Conservation (phyloP, 53 echinoderm and acorn worm species). For the Hippasteria phrygiana region DNA sequence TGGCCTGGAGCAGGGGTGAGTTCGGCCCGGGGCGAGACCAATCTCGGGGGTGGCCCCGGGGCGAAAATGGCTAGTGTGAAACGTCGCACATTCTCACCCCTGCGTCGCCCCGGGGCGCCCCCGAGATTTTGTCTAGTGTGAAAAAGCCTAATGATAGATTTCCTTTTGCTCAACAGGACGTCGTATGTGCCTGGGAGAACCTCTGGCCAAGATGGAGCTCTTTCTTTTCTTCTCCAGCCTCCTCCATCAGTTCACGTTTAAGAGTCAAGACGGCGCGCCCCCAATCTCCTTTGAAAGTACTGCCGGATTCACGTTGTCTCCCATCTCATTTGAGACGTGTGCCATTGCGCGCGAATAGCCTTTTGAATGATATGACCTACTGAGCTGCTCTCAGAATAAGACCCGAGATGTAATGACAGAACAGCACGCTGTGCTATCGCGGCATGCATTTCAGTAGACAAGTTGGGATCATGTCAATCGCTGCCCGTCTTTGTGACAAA, state of each 20-base stretch:
- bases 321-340: background rate
- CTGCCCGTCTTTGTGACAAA: too few species aligned
- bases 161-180: background rate
- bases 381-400: background rate
- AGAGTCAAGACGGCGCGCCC: background rate
- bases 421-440: too few species aligned
- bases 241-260: background rate
- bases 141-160: background rate
- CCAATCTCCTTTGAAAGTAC: background rate
- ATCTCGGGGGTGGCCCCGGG: too few species aligned
- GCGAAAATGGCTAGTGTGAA: too few species aligned
- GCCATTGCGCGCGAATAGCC: background rate
- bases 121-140: too few species aligned
- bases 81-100: too few species aligned
- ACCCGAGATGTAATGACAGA: background rate
- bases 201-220: background rate
- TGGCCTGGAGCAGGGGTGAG: too few species aligned
- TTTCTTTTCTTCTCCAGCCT: background rate
- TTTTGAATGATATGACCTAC: background rate
- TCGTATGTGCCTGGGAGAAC: background rate
- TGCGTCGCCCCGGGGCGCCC: too few species aligned
- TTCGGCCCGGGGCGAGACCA: too few species aligned
- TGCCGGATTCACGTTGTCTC: background rate
- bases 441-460: too few species aligned
- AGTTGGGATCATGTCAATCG: too few species aligned